These are phyloP conservation scores for Colinus virginianus DNA, from an alignment of 2,113 vertebrate genomes.

Conservation along the genomic window DNA sequence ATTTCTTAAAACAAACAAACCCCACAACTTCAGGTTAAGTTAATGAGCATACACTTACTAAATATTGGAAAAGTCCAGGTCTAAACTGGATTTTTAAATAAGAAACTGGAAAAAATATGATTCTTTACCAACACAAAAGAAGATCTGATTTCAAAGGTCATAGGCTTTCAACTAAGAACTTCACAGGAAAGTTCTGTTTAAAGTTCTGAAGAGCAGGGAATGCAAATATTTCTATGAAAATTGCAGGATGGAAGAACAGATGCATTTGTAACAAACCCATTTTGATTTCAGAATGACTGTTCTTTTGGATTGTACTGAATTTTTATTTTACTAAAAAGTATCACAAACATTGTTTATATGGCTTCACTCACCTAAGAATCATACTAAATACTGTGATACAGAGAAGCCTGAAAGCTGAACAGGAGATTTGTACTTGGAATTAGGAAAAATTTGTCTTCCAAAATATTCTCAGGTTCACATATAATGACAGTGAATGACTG, in stretches of 20 bases:
- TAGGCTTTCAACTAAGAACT: not conserved
- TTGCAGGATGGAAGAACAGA: not conserved
- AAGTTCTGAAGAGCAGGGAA: not conserved
- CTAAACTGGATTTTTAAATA: not conserved
- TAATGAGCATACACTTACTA: not conserved
- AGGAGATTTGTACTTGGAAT: not conserved
- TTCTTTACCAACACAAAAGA: not conserved
- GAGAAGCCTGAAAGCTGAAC: not conserved
- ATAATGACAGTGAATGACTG: not conserved
- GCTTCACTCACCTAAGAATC: not conserved
- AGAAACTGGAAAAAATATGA: not conserved
- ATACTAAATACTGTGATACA: not conserved
- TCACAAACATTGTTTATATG: not conserved
- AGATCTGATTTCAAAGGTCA: not conserved
- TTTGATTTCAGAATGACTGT: not conserved
- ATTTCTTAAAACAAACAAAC: not conserved
- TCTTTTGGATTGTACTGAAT: not conserved
- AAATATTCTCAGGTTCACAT: not conserved
- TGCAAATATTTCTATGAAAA: not conserved
- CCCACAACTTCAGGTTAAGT: not conserved
- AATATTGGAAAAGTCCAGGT: not conserved
- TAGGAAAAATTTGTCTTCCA: not conserved
- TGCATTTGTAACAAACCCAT: not conserved
- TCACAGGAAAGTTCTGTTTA: not conserved
- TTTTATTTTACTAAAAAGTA: not conserved